These are phyloP conservation scores for Rhynchophorus ferrugineus DNA, from an alignment of 1,140 invertebrate species.

Conservation along the genomic window DNA sequence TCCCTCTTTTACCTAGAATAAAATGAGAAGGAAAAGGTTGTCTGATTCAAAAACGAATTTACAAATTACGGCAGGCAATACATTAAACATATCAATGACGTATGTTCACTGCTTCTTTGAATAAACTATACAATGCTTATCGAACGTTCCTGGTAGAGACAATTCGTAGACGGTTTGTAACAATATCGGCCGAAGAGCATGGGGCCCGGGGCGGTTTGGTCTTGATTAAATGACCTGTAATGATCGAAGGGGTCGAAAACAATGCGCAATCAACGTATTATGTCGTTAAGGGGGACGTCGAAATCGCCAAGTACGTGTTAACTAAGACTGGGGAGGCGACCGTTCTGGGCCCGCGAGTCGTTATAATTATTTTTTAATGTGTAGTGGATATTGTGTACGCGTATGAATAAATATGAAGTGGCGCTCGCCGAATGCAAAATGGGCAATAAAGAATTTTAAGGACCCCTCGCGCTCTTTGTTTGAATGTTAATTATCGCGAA, in stretches of 20 bases:
- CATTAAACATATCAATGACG: no score
- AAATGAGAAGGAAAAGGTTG: no score
- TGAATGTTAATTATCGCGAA: no score
- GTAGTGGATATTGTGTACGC: constrained; percentile 1
- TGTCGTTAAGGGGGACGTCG: constrained; percentile 30
- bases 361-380: constrained; percentile 12
- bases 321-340: not conserved
- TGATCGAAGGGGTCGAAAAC: constrained; percentile 30
- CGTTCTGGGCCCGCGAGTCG: not conserved
- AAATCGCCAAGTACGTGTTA: constrained; percentile 7
- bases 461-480: no score
- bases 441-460: not conserved
- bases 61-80: no score
- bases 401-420: not conserved
- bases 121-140: no score
- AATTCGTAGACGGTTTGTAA: constrained; percentile 32
- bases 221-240: constrained; percentile 37
- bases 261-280: constrained; percentile 38
- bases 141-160: no score
- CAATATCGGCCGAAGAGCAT: constrained; percentile 34
- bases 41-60: no score
- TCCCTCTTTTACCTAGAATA: no score
- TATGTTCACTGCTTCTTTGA: no score
- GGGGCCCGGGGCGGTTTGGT: no score
- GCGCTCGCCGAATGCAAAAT: not conserved